Evolutionary conservation across 2,888 invertebrate genomes (phyloP).

Genomic region (Sepiola atlantica): DNA sequence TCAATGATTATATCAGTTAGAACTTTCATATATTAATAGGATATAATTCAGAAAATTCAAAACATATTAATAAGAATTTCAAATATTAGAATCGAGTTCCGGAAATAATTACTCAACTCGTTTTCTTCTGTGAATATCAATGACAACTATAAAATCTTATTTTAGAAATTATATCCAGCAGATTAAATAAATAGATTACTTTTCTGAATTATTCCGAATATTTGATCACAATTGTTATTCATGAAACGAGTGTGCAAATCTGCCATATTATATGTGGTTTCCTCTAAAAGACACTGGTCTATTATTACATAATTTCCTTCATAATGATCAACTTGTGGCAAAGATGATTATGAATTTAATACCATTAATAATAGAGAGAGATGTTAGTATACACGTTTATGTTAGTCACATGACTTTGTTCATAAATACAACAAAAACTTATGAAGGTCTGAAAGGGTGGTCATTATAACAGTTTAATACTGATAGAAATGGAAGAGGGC

Average conservation of each 20-base stretch:
- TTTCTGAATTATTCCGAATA: neutral
- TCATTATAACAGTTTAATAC: neutral
- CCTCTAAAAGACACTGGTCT: too few species aligned
- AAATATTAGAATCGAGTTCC: too few species aligned
- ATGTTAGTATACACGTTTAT: neutral
- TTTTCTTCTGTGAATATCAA: neutral
- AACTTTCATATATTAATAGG: too few species aligned
- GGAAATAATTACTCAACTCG: too few species aligned
- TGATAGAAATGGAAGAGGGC: neutral
- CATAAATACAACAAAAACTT: neutral
- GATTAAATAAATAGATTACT: neutral
- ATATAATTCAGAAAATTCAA: neutral
- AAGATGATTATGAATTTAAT: neutral
- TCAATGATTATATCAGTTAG: too few species aligned
- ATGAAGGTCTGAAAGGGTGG: neutral
- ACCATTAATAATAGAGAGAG: neutral
- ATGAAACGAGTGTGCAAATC: too few species aligned
- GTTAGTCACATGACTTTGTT: neutral
- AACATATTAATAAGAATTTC: neutral
- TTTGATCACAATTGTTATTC: neutral
- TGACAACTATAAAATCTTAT: neutral
- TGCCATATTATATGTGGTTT: too few species aligned
- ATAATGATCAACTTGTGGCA: neutral
- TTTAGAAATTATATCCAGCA: neutral
- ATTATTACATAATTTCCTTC: too few species aligned